A percentile compares a stretch with the other conserved stretches of the same genome.
Conservation (phyloP, 1,140 invertebrate species). For the Phortica variegata region DNA sequence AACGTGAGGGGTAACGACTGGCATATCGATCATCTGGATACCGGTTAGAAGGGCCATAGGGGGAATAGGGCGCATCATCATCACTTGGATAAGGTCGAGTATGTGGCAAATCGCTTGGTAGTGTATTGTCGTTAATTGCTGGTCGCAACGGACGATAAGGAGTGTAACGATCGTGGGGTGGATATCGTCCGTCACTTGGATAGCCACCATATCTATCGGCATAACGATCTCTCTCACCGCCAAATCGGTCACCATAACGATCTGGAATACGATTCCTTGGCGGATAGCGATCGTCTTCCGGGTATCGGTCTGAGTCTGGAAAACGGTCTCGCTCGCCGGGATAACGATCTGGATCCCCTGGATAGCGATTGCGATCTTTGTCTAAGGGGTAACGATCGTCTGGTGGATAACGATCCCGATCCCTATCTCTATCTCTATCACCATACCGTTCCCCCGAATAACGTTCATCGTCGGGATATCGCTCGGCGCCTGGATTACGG, state of each 20-base stretch:
- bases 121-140: conserved; percentile 40
- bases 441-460: conserved; percentile 48
- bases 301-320: conserved; percentile 46
- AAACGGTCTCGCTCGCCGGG: conserved; percentile 52
- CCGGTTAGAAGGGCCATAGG: conserved; percentile 37
- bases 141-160: conserved; percentile 56
- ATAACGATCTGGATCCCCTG: conserved; percentile 34
- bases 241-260: conserved; percentile 27
- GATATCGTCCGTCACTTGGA: conserved; percentile 28
- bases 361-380: conserved; percentile 43
- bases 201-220: conserved; percentile 42
- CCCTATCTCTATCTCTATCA: conserved; percentile 44
- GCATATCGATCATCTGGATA: conserved; percentile 50
- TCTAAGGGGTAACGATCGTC: conserved; percentile 34
- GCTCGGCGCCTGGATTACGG: conserved; percentile 47
- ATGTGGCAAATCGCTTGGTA: conserved; percentile 44
- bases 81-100: conserved; percentile 43
- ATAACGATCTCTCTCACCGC: conserved; percentile 16
- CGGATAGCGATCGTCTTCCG: conserved; percentile 52
- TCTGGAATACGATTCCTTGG: too few relatives aligned
- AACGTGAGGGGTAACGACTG: conserved; percentile 44
- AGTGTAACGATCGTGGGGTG: conserved; percentile 39
- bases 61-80: conserved; percentile 41
- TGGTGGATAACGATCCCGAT: conserved; percentile 34
- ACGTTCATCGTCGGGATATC: conserved; percentile 32